These are phyloP conservation scores for Eustalomyia histrio DNA, from an alignment of 2,888 invertebrate species.

Conservation along the genomic window DNA sequence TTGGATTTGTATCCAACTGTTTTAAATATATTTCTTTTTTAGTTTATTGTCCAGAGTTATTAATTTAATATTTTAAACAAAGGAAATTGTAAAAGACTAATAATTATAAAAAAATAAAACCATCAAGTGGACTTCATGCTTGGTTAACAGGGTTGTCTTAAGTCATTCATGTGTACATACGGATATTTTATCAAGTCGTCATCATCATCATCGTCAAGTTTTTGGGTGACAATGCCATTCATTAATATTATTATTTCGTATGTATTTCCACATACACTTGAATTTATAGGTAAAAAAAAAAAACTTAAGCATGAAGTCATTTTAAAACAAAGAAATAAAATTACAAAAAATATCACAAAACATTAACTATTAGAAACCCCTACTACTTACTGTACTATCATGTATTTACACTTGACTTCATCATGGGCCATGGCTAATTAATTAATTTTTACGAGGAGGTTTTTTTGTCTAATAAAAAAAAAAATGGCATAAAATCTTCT, in stretches of 20 bases:
- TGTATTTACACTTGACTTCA: conserved; percentile 50
- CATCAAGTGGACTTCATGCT: conserved; percentile 31
- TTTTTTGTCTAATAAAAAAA: not conserved
- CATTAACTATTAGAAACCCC: not conserved
- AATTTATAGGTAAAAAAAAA: not conserved
- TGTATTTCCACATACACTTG: not conserved
- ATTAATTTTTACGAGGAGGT: conserved; percentile 8
- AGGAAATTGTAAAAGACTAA: not conserved
- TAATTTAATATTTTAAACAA: not conserved
- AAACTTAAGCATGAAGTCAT: conserved; percentile 27
- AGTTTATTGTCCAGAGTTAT: not conserved
- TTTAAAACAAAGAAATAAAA: conserved; percentile 15
- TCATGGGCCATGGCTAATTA: conserved; percentile 46
- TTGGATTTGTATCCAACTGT: too few species aligned
- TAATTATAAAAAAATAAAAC: conserved; percentile 4
- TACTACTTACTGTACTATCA: not conserved
- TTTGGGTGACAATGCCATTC: conserved; percentile 3
- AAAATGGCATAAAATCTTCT: not conserved
- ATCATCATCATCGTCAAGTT: not conserved
- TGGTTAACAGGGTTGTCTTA: conserved; percentile 15
- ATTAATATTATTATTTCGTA: not conserved
- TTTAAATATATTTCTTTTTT: too few species aligned
- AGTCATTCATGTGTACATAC: conserved; percentile 13
- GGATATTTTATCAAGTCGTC: not conserved
- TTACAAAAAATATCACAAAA: too few species aligned